Evolutionary conservation across 2,113 vertebrate genomes (phyloP).

Genomic region (Elaphurus davidianus): DNA sequence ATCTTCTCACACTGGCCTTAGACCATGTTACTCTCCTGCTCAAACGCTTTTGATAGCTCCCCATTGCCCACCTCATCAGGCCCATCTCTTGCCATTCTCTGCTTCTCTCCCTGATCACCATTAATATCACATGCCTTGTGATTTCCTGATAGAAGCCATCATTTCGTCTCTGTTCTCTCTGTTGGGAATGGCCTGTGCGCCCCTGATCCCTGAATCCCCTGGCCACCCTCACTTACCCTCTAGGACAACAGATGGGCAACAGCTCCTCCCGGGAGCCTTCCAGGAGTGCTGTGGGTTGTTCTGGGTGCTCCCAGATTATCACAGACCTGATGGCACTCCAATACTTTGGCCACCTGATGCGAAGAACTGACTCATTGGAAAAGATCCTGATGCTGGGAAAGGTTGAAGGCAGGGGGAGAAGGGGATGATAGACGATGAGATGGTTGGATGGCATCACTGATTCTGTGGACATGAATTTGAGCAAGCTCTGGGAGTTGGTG

Average conservation of each 20-base stretch:
- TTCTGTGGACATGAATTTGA: background rate
- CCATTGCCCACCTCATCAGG: background rate
- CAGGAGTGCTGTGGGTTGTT: fast-evolving
- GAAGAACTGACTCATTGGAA: background rate
- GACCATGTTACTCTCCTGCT: background rate
- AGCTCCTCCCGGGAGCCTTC: background rate
- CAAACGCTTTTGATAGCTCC: background rate
- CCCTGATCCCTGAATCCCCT: background rate
- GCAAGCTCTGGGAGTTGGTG: background rate
- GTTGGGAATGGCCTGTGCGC: fast-evolving
- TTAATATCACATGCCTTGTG: fast-evolving
- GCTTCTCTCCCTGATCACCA: background rate
- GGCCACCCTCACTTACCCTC: background rate
- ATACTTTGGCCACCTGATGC: background rate
- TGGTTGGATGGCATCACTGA: background rate
- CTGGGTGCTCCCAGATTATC: background rate
- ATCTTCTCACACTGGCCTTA: background rate
- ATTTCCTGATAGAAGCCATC: background rate
- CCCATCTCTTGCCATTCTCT: too few species aligned
- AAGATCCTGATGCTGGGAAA: background rate
- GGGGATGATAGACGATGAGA: background rate
- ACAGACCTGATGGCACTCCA: background rate
- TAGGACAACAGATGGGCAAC: background rate
- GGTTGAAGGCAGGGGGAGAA: background rate
- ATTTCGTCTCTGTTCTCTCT: background rate